Conservation (phyloP, 2,797 vertebrate species). For the Oreortyx pictus region DNA sequence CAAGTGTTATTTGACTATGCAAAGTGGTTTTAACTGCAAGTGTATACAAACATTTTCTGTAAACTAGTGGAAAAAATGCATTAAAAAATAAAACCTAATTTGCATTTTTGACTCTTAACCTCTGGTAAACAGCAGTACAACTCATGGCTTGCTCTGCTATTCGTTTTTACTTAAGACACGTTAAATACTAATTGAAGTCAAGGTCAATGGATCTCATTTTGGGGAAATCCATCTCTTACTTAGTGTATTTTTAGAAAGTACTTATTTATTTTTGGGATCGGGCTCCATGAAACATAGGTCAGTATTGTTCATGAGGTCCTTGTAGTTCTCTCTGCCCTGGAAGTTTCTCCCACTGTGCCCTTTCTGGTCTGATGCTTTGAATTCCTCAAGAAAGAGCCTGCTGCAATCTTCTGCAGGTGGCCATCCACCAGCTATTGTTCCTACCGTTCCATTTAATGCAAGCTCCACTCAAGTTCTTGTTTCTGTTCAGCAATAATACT, state of each 20-base stretch:
- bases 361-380: neutral
- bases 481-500: neutral
- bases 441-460: neutral
- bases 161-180: neutral
- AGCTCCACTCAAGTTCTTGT: neutral
- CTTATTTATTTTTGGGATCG: neutral
- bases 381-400: neutral
- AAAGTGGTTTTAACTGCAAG: conserved; percentile 5
- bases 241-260: too few species aligned
- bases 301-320: neutral
- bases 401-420: neutral
- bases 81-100: conserved; percentile 45
- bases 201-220: neutral
- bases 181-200: neutral
- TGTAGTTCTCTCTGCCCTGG: neutral
- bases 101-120: neutral
- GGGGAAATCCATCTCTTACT: neutral
- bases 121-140: neutral
- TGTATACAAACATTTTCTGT: conserved; percentile 3
- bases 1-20: conserved; percentile 31
- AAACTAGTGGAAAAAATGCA: neutral
- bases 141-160: neutral
- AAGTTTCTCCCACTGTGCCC: neutral
- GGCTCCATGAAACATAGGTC: neutral
- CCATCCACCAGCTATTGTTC: neutral